These are phyloP conservation scores for Mellilla xanthometata DNA, from an alignment of 2,888 invertebrate genomes.

Conservation along the genomic window DNA sequence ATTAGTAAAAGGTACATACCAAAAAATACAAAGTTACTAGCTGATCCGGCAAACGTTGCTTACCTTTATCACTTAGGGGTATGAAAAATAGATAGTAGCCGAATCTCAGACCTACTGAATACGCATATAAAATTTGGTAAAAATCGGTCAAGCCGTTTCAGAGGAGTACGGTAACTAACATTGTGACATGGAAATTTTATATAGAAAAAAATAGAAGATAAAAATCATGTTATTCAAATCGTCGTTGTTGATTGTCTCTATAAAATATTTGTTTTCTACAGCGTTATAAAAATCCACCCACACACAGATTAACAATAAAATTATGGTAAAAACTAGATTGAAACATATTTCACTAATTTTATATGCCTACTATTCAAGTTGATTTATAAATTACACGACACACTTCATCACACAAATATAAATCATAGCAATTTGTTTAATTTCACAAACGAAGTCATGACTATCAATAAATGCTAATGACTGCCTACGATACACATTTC, in stretches of 20 bases:
- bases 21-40: no score
- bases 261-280: conserved; percentile 22
- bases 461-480: conserved; percentile 17
- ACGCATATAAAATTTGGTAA: no score
- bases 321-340: conserved; percentile 13
- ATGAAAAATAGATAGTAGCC: no score
- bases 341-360: conserved; percentile 6
- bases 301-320: conserved; percentile 19
- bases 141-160: no score
- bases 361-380: conserved; percentile 5
- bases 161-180: no score
- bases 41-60: no score
- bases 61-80: no score
- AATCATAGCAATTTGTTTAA: conserved; percentile 9
- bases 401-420: conserved; percentile 6
- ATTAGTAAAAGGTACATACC: no score
- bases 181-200: no score
- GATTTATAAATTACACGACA: conserved; percentile 12
- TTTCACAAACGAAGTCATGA: conserved; percentile 7
- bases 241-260: conserved; percentile 18
- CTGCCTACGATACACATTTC: conserved; percentile 14
- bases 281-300: conserved; percentile 28
- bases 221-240: conserved; percentile 23
- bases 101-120: no score
- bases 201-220: conserved; percentile 2